Conservation (phyloP, 2,797 vertebrate genomes). For the Pangasius larnaudii region DNA sequence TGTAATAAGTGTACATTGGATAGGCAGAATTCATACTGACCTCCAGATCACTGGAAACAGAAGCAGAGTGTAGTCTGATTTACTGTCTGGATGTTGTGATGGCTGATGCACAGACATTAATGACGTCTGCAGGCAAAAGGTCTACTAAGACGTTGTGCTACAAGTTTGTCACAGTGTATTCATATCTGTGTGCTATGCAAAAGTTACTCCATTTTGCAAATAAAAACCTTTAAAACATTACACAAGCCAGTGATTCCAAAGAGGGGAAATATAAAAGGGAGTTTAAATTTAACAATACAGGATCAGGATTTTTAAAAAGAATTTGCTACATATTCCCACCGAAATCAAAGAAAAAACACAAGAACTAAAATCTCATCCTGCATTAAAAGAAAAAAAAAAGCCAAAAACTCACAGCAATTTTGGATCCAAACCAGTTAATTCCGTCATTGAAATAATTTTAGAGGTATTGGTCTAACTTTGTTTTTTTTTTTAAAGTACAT, state of each 20-base stretch:
- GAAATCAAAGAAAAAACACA: background rate
- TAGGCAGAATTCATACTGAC: conserved; percentile 61
- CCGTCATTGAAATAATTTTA: background rate
- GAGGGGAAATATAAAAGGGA: conserved; percentile 9
- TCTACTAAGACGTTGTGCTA: conserved; percentile 29
- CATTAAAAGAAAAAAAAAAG: background rate
- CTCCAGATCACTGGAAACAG: conserved; percentile 47
- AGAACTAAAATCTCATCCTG: background rate
- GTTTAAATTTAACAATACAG: background rate
- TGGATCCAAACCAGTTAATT: background rate
- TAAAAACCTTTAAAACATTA: conserved; percentile 5
- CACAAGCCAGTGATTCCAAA: conserved; percentile 8
- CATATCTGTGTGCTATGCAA: conserved; percentile 11
- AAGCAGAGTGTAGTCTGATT: conserved; percentile 26
- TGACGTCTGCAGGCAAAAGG: background rate
- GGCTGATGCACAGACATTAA: conserved; percentile 8
- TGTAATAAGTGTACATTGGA: conserved; percentile 68
- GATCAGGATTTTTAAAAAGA: background rate
- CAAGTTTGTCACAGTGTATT: conserved; percentile 38
- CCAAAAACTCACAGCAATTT: background rate
- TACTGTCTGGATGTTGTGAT: background rate
- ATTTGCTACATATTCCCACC: conserved; percentile 20
- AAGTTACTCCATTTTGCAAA: background rate
- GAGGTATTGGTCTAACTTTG: background rate
- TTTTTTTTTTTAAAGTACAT: background rate